A percentile compares a stretch with the other conserved stretches of the same genome.
Evolutionary conservation across 2,888 invertebrate genomes (phyloP).

Genomic region (Lasiommata megera): DNA sequence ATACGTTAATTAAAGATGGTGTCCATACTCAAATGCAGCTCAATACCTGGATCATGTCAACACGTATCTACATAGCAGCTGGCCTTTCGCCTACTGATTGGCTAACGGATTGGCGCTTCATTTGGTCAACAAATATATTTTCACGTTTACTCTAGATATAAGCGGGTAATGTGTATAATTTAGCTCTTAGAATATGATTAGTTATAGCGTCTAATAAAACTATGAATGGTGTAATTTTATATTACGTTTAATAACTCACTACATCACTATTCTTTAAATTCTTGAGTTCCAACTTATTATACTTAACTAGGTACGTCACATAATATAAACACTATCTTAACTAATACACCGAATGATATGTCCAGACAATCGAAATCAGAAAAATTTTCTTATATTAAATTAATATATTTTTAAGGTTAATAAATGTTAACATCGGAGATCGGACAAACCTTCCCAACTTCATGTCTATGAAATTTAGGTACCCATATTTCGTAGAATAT

Average conservation of each 20-base stretch:
- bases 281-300: constrained; percentile 75
- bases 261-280: constrained; percentile 76
- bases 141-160: no score
- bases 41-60: no score
- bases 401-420: constrained; percentile 59
- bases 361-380: constrained; percentile 58
- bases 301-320: constrained; percentile 76
- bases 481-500: constrained; percentile 61
- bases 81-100: no score
- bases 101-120: no score
- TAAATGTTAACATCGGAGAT: constrained; percentile 70
- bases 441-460: constrained; percentile 61
- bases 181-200: no score
- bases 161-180: no score
- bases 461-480: constrained; percentile 61
- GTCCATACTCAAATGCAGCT: no score
- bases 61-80: no score
- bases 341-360: constrained; percentile 69
- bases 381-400: constrained; percentile 70
- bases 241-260: constrained; percentile 72
- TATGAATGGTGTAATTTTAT: constrained; percentile 45
- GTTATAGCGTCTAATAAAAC: constrained; percentile 36
- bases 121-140: no score
- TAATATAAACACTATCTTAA: constrained; percentile 76
- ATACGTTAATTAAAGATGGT: no score